Percentiles rank a stretch among this genome's conserved stretches.
Conservation (phyloP, 2,888 invertebrate species). For the Agrochola litura region DNA sequence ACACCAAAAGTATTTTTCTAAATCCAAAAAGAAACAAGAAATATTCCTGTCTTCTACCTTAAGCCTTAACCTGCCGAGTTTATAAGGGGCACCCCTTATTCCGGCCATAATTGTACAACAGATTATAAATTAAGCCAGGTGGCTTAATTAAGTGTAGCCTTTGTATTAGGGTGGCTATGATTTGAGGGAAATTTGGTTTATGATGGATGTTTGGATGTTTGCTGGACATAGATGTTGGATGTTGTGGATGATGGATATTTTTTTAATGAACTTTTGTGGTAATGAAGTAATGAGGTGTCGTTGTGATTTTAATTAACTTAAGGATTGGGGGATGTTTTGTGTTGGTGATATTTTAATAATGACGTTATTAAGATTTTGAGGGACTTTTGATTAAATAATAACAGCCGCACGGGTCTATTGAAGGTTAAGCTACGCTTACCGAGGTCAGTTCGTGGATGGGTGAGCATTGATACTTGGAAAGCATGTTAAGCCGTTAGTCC, state of each 20-base stretch:
- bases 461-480: background rate
- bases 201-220: conserved; percentile 22
- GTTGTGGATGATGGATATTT: background rate
- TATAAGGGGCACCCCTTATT: conserved; percentile 52
- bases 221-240: background rate
- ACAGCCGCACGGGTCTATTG: background rate
- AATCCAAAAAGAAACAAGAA: conserved; percentile 17
- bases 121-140: conserved; percentile 70
- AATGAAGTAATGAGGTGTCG: background rate
- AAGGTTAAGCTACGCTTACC: background rate
- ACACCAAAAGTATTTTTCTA: conserved; percentile 23
- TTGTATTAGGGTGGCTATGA: conserved; percentile 49
- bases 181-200: conserved; percentile 18
- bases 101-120: conserved; percentile 63
- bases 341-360: too few species aligned
- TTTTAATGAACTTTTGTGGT: background rate
- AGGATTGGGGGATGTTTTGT: background rate
- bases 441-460: too few species aligned
- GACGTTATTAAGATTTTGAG: background rate
- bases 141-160: conserved; percentile 70
- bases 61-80: conserved; percentile 40
- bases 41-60: background rate
- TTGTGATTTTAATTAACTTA: background rate
- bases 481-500: background rate
- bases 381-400: background rate